A percentile compares a stretch with the other conserved stretches of the same genome.
Conservation (phyloP, 2,113 vertebrate genomes). For the Apaloderma vittatum region DNA sequence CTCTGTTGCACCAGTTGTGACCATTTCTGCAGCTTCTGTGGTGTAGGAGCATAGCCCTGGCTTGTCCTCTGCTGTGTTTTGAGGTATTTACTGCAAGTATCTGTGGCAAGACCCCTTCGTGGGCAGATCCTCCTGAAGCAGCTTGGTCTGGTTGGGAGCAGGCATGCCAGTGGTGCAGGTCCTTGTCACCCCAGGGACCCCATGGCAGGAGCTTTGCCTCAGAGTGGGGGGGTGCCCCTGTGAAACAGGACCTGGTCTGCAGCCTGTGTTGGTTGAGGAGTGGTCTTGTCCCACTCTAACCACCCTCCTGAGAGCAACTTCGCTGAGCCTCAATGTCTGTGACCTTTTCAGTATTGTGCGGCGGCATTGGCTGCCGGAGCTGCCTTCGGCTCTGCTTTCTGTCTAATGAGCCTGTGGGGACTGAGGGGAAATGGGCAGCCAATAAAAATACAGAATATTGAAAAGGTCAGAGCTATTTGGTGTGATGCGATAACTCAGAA, state of each 20-base stretch:
- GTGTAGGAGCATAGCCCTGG: background rate
- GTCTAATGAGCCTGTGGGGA: slow-evolving; percentile 53
- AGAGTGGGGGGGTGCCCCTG: rapidly evolving
- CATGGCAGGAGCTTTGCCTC: rapidly evolving
- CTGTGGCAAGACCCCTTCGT: background rate
- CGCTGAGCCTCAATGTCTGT: background rate
- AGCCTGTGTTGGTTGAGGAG: background rate
- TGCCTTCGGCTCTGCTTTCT: background rate
- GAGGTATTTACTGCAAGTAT: background rate
- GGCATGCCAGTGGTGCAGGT: background rate
- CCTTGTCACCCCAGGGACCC: background rate
- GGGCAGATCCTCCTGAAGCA: background rate
- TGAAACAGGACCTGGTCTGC: background rate
- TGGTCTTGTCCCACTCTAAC: background rate
- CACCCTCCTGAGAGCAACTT: background rate
- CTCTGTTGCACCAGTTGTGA: background rate
- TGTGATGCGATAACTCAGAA: background rate
- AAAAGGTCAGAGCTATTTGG: slow-evolving; percentile 42
- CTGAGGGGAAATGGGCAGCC: background rate
- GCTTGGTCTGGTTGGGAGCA: rapidly evolving
- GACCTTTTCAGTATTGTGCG: slow-evolving; percentile 60
- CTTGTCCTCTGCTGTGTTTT: rapidly evolving
- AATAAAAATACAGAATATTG: slow-evolving; percentile 58
- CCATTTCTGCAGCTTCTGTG: background rate
- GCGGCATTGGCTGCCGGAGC: background rate